A percentile compares a stretch with the other conserved stretches of the same genome.
Evolutionary conservation across 2,888 invertebrate genomes (phyloP).

Genomic region (Alloscopus bannaensis): DNA sequence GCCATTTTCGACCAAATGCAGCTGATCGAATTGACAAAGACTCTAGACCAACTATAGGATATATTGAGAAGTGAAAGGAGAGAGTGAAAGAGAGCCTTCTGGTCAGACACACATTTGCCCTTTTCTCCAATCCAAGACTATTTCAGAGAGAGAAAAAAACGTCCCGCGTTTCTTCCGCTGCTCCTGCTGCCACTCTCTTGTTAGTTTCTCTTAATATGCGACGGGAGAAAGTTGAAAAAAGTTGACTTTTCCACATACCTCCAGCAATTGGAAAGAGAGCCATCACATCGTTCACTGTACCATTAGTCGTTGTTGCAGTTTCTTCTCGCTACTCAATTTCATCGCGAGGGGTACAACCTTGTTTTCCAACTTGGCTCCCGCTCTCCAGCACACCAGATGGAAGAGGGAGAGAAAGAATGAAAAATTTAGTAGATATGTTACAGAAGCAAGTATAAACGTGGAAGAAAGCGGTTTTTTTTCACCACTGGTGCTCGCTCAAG

Average conservation of each 20-base stretch:
- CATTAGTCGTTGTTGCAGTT: too few relatives aligned
- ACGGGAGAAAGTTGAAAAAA: too few relatives aligned
- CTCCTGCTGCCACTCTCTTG: too few relatives aligned
- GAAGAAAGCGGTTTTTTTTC: neutral
- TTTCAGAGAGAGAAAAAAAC: too few relatives aligned
- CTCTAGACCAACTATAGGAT: too few relatives aligned
- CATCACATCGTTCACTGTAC: slow-evolving; percentile 1
- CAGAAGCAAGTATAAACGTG: neutral
- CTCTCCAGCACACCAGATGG: slow-evolving; percentile 7
- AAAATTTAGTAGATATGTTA: slow-evolving; percentile 31
- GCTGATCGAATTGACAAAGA: too few relatives aligned
- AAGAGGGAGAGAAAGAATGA: slow-evolving; percentile 28
- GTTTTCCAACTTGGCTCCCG: neutral
- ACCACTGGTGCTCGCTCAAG: too few relatives aligned
- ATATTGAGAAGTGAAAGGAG: neutral
- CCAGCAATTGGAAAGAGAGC: slow-evolving; percentile 4
- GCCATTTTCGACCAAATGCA: too few relatives aligned
- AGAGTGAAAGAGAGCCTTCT: neutral
- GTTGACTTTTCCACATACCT: slow-evolving; percentile 1
- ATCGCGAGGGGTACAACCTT: neutral
- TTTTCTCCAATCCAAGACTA: too few relatives aligned
- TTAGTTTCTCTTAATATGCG: neutral
- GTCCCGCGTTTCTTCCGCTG: too few relatives aligned
- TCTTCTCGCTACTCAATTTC: slow-evolving; percentile 6
- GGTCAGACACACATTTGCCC: neutral